A percentile compares a stretch with the other conserved stretches of the same genome.
phyloP scores from a whole-genome alignment of 1,140 invertebrate genomes.

The Pomacea maculata region DNA sequence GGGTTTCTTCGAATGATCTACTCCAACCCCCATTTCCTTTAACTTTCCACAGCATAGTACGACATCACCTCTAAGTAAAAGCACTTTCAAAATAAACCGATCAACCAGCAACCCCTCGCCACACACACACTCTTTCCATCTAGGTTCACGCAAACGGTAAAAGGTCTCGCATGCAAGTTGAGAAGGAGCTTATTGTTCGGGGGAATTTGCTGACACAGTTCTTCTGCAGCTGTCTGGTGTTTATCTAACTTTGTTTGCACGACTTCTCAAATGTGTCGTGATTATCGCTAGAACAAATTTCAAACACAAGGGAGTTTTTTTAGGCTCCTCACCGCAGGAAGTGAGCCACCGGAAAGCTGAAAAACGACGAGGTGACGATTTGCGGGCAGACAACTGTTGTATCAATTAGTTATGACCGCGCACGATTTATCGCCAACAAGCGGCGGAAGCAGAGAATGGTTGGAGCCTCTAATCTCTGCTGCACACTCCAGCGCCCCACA shows the following conservation, averaged over 20 bases:
- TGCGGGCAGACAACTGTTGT: constrained; percentile 2
- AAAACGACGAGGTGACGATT: not conserved
- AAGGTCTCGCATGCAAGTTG: not conserved
- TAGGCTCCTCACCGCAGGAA: not conserved
- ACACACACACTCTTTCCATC: not conserved
- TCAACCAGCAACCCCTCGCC: not conserved
- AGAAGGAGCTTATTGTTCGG: no score
- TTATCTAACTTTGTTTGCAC: not conserved
- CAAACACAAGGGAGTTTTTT: not conserved
- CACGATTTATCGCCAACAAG: not conserved
- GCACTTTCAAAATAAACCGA: no score
- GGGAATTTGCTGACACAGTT: not conserved
- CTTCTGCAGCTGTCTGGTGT: not conserved
- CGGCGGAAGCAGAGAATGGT: constrained; percentile 11
- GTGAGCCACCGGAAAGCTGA: not conserved
- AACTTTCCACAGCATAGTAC: no score
- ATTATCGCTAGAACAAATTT: not conserved
- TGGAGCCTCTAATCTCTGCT: constrained; percentile 12
- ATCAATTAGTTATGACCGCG: constrained; percentile 18
- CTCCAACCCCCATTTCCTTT: no score
- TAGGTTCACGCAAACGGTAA: no score
- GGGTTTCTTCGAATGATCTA: no score
- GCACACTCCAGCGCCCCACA: not conserved
- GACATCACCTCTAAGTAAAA: no score
- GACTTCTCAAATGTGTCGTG: not conserved